Base-by-base conservation (phyloP, 1,140 invertebrate genomes). In the Stenopsyche tienmushanensis region DNA sequence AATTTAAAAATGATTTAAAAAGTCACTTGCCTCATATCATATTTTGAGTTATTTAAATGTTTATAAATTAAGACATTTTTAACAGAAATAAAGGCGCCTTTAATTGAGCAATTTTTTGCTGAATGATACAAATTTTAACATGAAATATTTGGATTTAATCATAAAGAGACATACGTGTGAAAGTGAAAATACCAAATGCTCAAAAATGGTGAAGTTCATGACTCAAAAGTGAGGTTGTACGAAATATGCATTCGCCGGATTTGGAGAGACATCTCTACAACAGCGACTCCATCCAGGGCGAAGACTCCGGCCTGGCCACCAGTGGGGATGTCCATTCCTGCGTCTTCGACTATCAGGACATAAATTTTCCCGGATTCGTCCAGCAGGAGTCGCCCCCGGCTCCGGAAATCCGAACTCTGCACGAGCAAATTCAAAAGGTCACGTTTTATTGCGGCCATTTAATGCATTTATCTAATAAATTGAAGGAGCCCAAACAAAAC, bases 251-350 rank as follows among this genome's bases (percentile, higher is more conserved):
- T 42, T 70, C 67, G 3, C 67, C 67, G n/a, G 64, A 66, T 41
- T 70, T 59, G n/a, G 59, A 21, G 8, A 10, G 54, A 21, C 67
- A 66, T 41, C 49, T 58, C n/a, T 65, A 60, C 62, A 44, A 62
- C 42, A 21, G 53, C n/a, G 39, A 49, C 15, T 62, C 54, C 1
- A 15, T 63, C 13, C 29, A 47, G 10, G 59, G 52, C 10, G 67
- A 70, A 50, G 67, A 70, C 47, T 70, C 67, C 17, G 67, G 67
- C 0, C 47, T 70, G 23, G 67, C 67, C n/a, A 70, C 67, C 44
- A 70, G 67, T 26, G 67, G 55, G 1, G 67, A 70, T 54, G 64
- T 60, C 18, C 64, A 52, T 20, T 70, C 67, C 21, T 70, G 67
- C 39, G 67, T 66, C 9, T 26, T 70, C 25, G 67, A 69, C 53